Base-by-base conservation (phyloP, 2,113 vertebrate genomes). In the Anoplopoma fimbria region DNA sequence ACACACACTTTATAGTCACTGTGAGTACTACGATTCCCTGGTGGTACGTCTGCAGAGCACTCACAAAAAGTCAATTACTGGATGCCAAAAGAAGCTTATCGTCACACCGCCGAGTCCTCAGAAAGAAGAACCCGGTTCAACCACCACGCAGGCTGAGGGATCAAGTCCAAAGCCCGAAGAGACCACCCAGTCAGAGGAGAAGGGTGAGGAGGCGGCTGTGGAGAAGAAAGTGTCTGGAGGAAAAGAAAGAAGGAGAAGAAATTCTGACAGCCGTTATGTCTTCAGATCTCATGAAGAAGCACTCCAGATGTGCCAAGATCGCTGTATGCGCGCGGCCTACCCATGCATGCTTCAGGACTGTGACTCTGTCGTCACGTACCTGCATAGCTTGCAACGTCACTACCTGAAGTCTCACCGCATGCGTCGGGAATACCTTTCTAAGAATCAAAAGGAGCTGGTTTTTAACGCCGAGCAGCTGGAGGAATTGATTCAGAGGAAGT, bases 341-440 rank as follows among this genome's bases (percentile, higher is more conserved):
- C 98, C 98, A 0, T 99, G 98, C 93, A 98, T 99, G 98, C 82
- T 99, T 4, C 96, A 96, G 89, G 96, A 97, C 6, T 99, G 98
- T 29, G 92, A 96, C 75, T 98, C 98, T 1, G 98, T 99, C 0
- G 97, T 99, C 49, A 96, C 95, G 1, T 75, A 97, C 86, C 92
- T 96, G 36, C 93, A 95, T 73, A 99, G 97, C 77, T 94, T 99
- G 8, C 88, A 96, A 51, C 96, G 98, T 38, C 98, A 99, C 93
- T 99, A 99, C 40, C 89, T 95, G 64, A 94, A 68, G 3, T 96
- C 96, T 0, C 98, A 99, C 87, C 95, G 93, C 84, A 95, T 99
- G 94, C 78, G 88, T 13, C 90, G 89, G 23, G 70, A 84, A 40
- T 93, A 95, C 12, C 87, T 98, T 14, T 78, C 82, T 10, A 93